Evolutionary conservation across 1,140 invertebrate genomes (phyloP), one percentile per base, ranked within the genome.

Genomic region (Notospermus geniculatus): DNA sequence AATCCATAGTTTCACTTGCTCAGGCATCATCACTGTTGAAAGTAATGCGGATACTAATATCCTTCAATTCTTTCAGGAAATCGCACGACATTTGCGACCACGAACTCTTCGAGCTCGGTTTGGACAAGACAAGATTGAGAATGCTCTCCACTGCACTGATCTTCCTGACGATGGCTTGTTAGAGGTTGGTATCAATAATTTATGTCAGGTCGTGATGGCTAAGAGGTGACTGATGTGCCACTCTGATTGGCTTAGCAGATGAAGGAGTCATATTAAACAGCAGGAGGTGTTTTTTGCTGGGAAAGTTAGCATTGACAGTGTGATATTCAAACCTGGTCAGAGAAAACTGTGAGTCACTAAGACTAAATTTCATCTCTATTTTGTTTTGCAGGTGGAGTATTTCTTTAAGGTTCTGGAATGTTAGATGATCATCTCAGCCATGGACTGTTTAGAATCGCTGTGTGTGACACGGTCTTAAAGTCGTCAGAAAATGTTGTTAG

Each of bases 121-220:
- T 83, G 93, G 94, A 0, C 86, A 84, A 52, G 88, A 87, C 32
- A 91, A 89, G 82, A 86, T 93, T 23, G 85, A 89, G 73, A 97
- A 96, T 83, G 92, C 90, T 9, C 83, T 96, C 5, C 93, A 97
- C 77, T 95, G 93, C 73, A 96, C 93, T 32, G 93, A 97, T 85
- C 82, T 97, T 56, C 85, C 87, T 0, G 91, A 94, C 73, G 93
- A 96, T 83, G 88, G 89, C 1, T 71, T 87, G 43, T 79, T 94
- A 59, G 94, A 97, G 84, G 86, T 89, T 59, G 60, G 63, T 43
- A 23, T 29, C 25, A 53, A 53, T 22, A 1, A 55, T n/a, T 50
- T 4, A 11, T 22, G 1, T 50, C 13, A 32, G 50, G 30, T 4
- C 17, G n/a, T 17, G 2, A 30, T 17, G 5, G 9, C 27, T 2